These are phyloP conservation scores for Parnassius orleans DNA, from an alignment of 2,888 invertebrate genomes.

Conservation along the genomic window DNA sequence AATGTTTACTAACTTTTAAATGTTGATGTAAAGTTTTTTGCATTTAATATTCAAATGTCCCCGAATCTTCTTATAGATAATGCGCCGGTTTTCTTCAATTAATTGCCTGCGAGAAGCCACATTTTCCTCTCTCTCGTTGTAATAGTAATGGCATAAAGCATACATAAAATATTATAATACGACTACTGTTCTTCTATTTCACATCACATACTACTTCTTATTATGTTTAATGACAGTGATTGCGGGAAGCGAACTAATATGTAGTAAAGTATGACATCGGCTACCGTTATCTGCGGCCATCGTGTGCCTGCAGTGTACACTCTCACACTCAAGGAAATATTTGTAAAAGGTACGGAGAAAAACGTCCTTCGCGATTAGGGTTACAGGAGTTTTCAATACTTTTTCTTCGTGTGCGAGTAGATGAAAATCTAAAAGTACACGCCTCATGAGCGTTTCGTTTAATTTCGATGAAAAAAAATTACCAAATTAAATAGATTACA, in stretches of 20 bases:
- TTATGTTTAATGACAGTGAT: conserved; percentile 4
- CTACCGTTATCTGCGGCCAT: conserved; percentile 25
- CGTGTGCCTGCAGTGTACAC: conserved; percentile 15
- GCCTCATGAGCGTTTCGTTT: too few species aligned
- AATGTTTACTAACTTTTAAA: too few species aligned
- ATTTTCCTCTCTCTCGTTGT: too few species aligned
- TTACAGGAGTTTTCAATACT: conserved; percentile 17
- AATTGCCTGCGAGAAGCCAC: too few species aligned
- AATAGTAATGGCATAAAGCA: neutral
- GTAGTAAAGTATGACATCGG: conserved; percentile 24
- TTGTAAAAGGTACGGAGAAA: conserved; percentile 21
- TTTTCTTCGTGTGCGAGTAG: conserved; percentile 1
- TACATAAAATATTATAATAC: conserved; percentile 13
- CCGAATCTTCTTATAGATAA: too few species aligned
- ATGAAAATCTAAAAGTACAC: neutral
- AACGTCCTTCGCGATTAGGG: conserved; percentile 20
- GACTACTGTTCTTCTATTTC: conserved; percentile 21
- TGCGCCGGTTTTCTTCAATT: too few species aligned
- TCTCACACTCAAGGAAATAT: conserved; percentile 25
- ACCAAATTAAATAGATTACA: too few species aligned
- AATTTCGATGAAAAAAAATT: too few species aligned
- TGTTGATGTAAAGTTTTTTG: too few species aligned
- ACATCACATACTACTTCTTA: neutral
- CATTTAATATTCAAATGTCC: too few species aligned
- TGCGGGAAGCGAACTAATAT: conserved; percentile 16